Evolutionary conservation across 2,797 vertebrate genomes (phyloP).

Genomic region (Vultur gryphus): DNA sequence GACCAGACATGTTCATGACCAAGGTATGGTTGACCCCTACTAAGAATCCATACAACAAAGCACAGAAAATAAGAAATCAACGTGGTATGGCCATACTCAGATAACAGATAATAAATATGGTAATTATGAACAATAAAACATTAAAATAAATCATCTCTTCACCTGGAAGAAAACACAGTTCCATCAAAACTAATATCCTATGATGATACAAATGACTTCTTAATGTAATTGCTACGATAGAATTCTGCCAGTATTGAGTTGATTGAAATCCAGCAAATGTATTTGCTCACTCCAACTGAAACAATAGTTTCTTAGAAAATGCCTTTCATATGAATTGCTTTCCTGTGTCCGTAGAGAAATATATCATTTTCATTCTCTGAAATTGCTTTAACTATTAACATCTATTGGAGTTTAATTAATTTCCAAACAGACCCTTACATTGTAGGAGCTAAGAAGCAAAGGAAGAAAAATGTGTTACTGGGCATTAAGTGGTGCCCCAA

Average conservation of each 20-base stretch:
- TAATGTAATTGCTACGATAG: background rate
- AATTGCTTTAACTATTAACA: background rate
- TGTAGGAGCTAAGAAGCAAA: background rate
- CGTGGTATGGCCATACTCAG: accelerated
- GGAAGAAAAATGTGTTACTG: background rate
- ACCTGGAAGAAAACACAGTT: background rate
- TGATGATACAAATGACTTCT: background rate
- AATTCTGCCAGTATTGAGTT: background rate
- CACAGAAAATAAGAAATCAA: background rate
- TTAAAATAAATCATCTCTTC: background rate
- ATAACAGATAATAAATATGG: background rate
- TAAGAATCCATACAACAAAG: background rate
- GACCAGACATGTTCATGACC: background rate
- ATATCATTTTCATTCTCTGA: background rate
- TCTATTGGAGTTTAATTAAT: background rate
- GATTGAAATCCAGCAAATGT: background rate
- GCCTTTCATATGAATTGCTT: background rate
- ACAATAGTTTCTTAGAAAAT: background rate
- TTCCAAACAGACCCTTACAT: background rate
- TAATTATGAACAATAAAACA: background rate
- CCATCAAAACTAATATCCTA: background rate
- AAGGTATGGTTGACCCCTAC: background rate
- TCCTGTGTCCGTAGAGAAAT: background rate
- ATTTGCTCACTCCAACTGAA: background rate
- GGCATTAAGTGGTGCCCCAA: background rate